A percentile compares a stretch with the other conserved stretches of the same genome.
Conservation (phyloP, 2,797 vertebrate genomes). For the Antennarius maculatus region DNA sequence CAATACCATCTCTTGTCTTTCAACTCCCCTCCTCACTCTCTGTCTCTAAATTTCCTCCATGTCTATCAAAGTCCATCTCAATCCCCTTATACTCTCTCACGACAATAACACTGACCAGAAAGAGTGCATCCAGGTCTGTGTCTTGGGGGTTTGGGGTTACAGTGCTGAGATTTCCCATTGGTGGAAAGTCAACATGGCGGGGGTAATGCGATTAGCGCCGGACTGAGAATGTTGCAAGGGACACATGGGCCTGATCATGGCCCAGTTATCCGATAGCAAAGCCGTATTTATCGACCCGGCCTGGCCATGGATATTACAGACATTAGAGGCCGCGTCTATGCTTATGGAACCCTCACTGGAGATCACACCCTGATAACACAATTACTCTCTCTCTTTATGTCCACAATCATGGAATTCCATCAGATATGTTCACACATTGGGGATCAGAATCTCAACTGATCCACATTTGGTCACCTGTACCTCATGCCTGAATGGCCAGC, state of each 20-base stretch:
- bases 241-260: slow-evolving; percentile 86
- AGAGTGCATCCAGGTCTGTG: slow-evolving; percentile 67
- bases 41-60: slow-evolving; percentile 66
- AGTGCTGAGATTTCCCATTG: slow-evolving; percentile 84
- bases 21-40: slow-evolving; percentile 41
- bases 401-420: slow-evolving; percentile 77
- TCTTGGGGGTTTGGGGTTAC: slow-evolving; percentile 83
- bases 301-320: slow-evolving; percentile 75
- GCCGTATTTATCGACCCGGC: slow-evolving; percentile 80
- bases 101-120: slow-evolving; percentile 63
- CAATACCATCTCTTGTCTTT: slow-evolving; percentile 62
- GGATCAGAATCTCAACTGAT: slow-evolving; percentile 71
- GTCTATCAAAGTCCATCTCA: slow-evolving; percentile 72
- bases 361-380: slow-evolving; percentile 77
- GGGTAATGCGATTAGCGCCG: slow-evolving; percentile 85
- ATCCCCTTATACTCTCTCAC: slow-evolving; percentile 45
- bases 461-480: slow-evolving; percentile 56
- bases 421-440: slow-evolving; percentile 75
- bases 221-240: slow-evolving; percentile 78
- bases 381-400: slow-evolving; percentile 78
- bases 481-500: slow-evolving; percentile 51
- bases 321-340: slow-evolving; percentile 74
- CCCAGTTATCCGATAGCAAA: slow-evolving; percentile 80
- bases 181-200: slow-evolving; percentile 84
- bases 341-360: slow-evolving; percentile 75